Evolutionary conservation across 2,888 invertebrate species (phyloP).

Genomic region (Synergus laeviventris): DNA sequence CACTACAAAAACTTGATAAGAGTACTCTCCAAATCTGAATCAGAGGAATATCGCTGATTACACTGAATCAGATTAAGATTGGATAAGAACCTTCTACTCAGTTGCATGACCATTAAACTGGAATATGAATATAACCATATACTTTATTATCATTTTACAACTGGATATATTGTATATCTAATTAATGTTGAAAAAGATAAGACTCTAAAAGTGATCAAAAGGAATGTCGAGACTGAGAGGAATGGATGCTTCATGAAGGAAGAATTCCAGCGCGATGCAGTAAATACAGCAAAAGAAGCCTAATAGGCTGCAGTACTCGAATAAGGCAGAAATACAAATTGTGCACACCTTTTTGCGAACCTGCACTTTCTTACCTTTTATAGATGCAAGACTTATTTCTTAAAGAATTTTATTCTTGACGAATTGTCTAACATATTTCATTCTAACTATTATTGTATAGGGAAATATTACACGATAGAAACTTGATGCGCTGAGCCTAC

Average conservation of each 20-base stretch:
- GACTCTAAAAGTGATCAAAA: conserved; percentile 5
- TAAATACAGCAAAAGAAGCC: conserved; percentile 32
- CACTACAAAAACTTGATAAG: no score
- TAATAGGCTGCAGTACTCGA: conserved; percentile 29
- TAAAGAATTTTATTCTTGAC: neutral
- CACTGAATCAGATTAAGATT: no score
- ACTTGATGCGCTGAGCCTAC: neutral
- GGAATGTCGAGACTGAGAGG: conserved; percentile 23
- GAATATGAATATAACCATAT: conserved; percentile 4
- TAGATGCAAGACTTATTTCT: neutral
- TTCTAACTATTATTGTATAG: neutral
- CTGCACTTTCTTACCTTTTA: neutral
- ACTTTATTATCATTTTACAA: conserved; percentile 23
- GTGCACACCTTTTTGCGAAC: neutral
- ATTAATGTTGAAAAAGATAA: conserved; percentile 32
- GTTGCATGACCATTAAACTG: neutral
- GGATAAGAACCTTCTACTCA: neutral
- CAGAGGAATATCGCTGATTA: no score
- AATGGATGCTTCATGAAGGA: conserved; percentile 27
- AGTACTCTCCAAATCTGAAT: neutral
- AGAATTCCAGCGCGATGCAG: conserved; percentile 18
- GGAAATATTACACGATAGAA: neutral
- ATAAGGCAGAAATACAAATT: conserved; percentile 8
- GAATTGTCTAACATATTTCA: neutral
- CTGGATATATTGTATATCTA: conserved; percentile 32